Conservation (phyloP, 1,140 invertebrate species). For the Philopotamus ludificatus region DNA sequence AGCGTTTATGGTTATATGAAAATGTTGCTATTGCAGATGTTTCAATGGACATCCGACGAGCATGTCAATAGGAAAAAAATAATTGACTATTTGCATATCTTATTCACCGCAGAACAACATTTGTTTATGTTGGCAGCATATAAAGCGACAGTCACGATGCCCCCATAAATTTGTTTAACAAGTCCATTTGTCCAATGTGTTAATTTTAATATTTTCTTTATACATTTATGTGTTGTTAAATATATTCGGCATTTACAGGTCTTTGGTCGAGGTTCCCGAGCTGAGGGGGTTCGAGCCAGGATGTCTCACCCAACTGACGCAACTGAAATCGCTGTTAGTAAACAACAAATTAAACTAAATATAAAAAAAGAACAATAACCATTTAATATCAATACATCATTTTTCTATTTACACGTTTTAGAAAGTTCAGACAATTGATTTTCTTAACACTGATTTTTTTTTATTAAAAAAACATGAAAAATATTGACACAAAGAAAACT, state of each 20-base stretch:
- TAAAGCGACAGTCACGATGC: background rate
- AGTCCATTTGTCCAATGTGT: background rate
- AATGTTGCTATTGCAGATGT: no score
- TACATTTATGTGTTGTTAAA: background rate
- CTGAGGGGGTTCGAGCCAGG: conserved; percentile 20
- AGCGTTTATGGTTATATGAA: no score
- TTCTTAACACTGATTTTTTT: no score
- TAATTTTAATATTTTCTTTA: background rate
- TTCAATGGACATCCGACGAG: no score
- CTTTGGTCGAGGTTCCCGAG: conserved; percentile 26
- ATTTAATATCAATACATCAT: no score
- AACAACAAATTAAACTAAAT: no score
- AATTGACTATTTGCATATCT: conserved; percentile 5
- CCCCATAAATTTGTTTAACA: background rate
- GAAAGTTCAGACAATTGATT: no score
- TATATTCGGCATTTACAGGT: conserved; percentile 28
- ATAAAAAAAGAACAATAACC: no score
- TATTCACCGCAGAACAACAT: background rate
- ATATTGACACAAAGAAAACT: no score
- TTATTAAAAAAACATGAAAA: no score
- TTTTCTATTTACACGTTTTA: no score
- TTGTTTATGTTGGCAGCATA: background rate
- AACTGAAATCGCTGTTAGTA: conserved; percentile 34
- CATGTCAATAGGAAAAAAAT: no score
- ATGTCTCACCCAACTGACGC: conserved; percentile 17